A percentile compares a stretch with the other conserved stretches of the same genome.
Evolutionary conservation across 2,888 invertebrate genomes (phyloP).

Genomic region (Mythimna pallens): DNA sequence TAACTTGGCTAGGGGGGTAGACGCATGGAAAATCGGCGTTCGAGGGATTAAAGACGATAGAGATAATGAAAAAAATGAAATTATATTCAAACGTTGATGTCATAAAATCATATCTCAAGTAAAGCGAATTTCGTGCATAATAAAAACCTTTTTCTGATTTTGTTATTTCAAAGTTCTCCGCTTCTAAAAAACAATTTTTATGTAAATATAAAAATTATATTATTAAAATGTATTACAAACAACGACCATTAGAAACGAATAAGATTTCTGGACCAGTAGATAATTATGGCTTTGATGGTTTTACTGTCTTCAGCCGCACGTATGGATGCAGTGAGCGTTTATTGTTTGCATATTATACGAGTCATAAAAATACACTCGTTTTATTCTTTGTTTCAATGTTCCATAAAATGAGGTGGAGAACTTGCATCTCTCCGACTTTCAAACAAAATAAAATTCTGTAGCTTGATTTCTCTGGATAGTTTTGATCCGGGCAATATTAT

Average conservation of each 20-base stretch:
- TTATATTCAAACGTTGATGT: too few relatives aligned
- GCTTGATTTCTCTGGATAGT: constrained; percentile 6
- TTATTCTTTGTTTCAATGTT: constrained; percentile 30
- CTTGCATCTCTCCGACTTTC: background rate
- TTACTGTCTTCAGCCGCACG: constrained; percentile 7
- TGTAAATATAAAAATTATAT: too few relatives aligned
- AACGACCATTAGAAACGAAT: background rate
- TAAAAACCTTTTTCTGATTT: too few relatives aligned
- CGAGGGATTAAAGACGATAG: too few relatives aligned
- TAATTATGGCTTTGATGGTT: constrained; percentile 8
- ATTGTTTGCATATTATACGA: constrained; percentile 21
- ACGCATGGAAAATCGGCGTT: too few relatives aligned
- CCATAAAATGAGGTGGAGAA: constrained; percentile 28
- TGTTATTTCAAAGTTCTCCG: too few relatives aligned
- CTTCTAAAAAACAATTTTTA: too few relatives aligned
- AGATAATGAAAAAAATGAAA: too few relatives aligned
- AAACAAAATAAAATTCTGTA: constrained; percentile 22
- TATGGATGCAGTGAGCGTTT: constrained; percentile 2
- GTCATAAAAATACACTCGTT: constrained; percentile 6
- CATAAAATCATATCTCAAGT: too few relatives aligned
- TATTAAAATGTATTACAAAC: too few relatives aligned
- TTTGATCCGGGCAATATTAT: constrained; percentile 5
- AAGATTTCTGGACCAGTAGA: background rate
- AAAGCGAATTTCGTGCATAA: too few relatives aligned
- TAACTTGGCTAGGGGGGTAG: too few relatives aligned